Evolutionary conservation across 2,888 invertebrate genomes (phyloP), one percentile per base, ranked within the genome.

Genomic region (Calliopum simillimum): DNA sequence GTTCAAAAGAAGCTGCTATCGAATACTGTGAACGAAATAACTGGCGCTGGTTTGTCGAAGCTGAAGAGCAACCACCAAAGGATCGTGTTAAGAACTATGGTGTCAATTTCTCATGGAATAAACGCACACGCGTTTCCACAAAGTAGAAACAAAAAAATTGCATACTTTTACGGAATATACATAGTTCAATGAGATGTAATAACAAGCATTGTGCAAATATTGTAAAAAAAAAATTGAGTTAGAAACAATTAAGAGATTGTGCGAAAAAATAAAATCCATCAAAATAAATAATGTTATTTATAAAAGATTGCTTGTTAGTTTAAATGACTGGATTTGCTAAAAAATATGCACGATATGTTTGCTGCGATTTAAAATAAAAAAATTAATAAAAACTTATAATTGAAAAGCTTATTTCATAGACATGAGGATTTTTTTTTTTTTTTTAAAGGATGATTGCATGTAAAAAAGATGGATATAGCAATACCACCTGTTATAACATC

Each of bases 41-140:
- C 4, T 99, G 97, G 96, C 87, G 89, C 19, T 99, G 94, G 90
- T 95, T 90, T 81, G 84, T 99, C 6, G 95, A 97, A 79, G 76
- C 77, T 4, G 90, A 92, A 55, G 91, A 91, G 5, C 91, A 93
- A 76, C 89, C 89, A 14, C 89, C 91, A 44, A 91, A 91, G 80
- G 90, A 92, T 70, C 94, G 92, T 80, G 92, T 93, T 5, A 99
- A 99, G 86, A 94, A 91, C 71, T 99, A 99, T 82, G 98, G 95
- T 13, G 86, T 92, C 23, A 99, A 99, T 85, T 99, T 97, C 86
- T 90, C 97, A 1, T 99, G 99, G 99, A 94, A 97, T 83, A 96
- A 93, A 82, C 92, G 95, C 79, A 97, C 98, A n/a, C 89, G 99
- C 79, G 93, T 94, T 51, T 94, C 96, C 3, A 98, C 98, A 2